These are phyloP conservation scores for Pemphigus obesinymphae DNA, from an alignment of 1,140 invertebrate genomes.

Conservation along the genomic window DNA sequence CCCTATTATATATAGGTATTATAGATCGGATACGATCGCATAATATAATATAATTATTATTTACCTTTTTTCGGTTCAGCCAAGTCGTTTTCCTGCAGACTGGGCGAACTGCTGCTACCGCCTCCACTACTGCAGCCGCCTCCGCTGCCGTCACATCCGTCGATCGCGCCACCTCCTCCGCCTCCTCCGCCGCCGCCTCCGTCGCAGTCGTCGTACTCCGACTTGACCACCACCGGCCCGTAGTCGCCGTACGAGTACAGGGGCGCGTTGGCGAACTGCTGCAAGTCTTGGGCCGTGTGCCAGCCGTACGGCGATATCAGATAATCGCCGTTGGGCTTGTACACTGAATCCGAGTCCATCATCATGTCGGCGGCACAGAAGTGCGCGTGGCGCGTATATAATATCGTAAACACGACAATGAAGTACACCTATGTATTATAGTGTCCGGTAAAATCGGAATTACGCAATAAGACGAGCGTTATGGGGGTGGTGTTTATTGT, in stretches of 20 bases:
- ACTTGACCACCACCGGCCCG: slow-evolving; percentile 13
- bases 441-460: too few relatives aligned
- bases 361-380: neutral
- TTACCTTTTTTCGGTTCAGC: slow-evolving; percentile 28
- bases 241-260: slow-evolving; percentile 14
- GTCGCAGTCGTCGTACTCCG: slow-evolving; percentile 15
- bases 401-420: too few relatives aligned
- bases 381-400: too few relatives aligned
- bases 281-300: slow-evolving; percentile 20
- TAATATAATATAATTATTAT: too few relatives aligned
- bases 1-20: too few relatives aligned
- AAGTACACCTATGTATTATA: neutral
- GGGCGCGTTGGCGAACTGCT: neutral
- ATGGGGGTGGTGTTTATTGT: too few relatives aligned
- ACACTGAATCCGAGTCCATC: slow-evolving; percentile 30
- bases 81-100: neutral
- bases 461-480: too few relatives aligned
- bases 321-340: slow-evolving; percentile 31
- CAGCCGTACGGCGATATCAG: slow-evolving; percentile 1
- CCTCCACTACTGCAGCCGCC: neutral
- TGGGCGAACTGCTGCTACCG: slow-evolving; percentile 1
- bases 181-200: neutral
- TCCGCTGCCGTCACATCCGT: neutral
- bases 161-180: neutral
- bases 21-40: too few relatives aligned